Evolutionary conservation across 2,797 vertebrate genomes (phyloP).

Genomic region (Crax fasciolata): DNA sequence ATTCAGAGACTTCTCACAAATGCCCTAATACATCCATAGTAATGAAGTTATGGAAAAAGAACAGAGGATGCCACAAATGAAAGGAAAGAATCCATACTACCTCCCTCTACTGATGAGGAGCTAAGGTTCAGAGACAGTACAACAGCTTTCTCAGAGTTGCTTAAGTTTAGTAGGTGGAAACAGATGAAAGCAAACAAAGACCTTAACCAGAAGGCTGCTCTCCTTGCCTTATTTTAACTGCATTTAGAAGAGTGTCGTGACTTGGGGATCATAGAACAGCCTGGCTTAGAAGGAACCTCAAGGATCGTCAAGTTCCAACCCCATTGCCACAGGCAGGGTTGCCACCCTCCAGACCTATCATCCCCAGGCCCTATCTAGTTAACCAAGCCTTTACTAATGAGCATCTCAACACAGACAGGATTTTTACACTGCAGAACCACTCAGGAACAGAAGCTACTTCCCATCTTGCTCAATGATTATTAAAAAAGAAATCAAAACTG

Average conservation of each 20-base stretch:
- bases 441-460: constrained; percentile 29
- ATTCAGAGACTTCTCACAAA: neutral
- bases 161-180: neutral
- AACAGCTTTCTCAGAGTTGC: neutral
- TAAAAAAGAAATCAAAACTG: neutral
- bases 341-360: neutral
- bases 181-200: neutral
- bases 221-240: neutral
- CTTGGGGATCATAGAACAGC: neutral
- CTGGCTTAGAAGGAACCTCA: too few relatives aligned
- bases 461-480: neutral
- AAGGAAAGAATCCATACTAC: neutral
- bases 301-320: too few relatives aligned
- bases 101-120: neutral
- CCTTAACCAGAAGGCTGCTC: neutral
- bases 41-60: neutral
- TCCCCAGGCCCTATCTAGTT: neutral
- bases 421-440: neutral
- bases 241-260: neutral
- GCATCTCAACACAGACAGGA: neutral
- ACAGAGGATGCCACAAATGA: neutral
- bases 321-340: too few relatives aligned
- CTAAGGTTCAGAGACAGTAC: neutral
- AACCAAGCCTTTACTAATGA: neutral
- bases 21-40: neutral